Conservation (phyloP, 2,113 vertebrate genomes). For the Silurus meridionalis region DNA sequence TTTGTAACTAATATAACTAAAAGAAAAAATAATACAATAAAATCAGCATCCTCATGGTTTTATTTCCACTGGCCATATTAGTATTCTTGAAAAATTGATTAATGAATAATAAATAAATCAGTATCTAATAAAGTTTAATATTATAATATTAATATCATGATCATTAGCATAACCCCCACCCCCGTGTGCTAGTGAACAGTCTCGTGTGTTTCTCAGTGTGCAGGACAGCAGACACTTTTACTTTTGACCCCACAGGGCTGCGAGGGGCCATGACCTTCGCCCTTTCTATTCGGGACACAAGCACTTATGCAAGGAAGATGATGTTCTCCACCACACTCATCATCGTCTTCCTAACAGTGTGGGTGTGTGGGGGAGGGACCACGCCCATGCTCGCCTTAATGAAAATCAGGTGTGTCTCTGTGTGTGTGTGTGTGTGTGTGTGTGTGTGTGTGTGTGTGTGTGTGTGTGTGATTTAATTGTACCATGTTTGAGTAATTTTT, state of each 20-base stretch:
- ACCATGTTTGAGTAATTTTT: background rate
- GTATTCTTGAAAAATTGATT: background rate
- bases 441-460: no score
- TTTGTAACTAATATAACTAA: no score
- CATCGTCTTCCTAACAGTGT: constrained; percentile 96
- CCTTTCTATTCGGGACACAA: constrained; percentile 91
- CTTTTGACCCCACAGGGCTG: constrained; percentile 75
- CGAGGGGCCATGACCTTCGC: constrained; percentile 97
- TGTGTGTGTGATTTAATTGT: background rate
- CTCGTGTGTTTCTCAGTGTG: background rate
- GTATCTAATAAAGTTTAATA: background rate
- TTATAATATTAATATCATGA: background rate
- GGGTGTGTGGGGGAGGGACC: constrained; percentile 94
- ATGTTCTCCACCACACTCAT: constrained; percentile 96
- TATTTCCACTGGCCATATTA: no score
- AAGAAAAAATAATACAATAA: no score
- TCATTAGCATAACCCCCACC: background rate
- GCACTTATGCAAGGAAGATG: constrained; percentile 91
- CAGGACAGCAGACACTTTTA: background rate
- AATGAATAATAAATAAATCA: background rate
- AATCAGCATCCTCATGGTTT: no score
- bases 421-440: background rate
- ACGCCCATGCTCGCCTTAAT: constrained; percentile 91
- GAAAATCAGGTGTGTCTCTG: constrained; percentile 79
- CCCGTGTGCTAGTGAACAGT: background rate